Base-by-base conservation (phyloP, 2,113 vertebrate genomes). In the Odontesthes bonariensis region DNA sequence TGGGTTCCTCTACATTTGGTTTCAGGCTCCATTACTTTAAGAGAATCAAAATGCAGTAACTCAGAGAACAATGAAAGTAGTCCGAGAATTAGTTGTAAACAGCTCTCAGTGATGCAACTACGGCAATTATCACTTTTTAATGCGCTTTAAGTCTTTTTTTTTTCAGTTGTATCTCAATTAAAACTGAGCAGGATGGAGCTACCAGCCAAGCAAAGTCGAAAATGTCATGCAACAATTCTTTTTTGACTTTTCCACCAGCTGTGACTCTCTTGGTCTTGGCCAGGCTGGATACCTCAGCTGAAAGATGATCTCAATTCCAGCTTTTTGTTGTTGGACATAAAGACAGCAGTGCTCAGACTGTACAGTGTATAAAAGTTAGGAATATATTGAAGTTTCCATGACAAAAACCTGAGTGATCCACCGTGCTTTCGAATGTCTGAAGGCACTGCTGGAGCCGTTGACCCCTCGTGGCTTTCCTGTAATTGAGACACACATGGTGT, bases 401-500 rank as follows among this genome's bases (percentile, higher is more conserved):
- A 74, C 22, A 23, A 59, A n/a, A 74, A 51, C 56, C 38, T n/a
- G 67, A 59, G 51, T 14, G 59, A 51, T 79, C 40, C 63, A 11
- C 3, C 22, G 5, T 65, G 72, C 27, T 32, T 51, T 62, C 75
- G 76, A 75, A 76, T 83, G 69, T 68, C 56, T 65, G 75, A 42
- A 31, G 32, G 51, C 5, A 16, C 73, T 49, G 70, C 68, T 69
- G 56, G 56, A 80, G 78, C 78, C 72, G 82, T 69, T 82, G 86
- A 80, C 80, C 85, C 55, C 82, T 69, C 56, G 8, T 5, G 44
- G 74, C 79, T 79, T 73, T 73, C 47, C 79, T 79, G 84, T 86
- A 86, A 91, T 83, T 81, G 82, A 90, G 86, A 90, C 86, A 90
- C 89, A 93, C 91, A 90, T 92, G 92, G 92, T 2, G 32, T 79